Percentiles rank a stretch among this genome's conserved stretches.
These are phyloP conservation scores for Tauraco erythrolophus DNA, from an alignment of 2,113 vertebrate genomes.

Conservation along the genomic window DNA sequence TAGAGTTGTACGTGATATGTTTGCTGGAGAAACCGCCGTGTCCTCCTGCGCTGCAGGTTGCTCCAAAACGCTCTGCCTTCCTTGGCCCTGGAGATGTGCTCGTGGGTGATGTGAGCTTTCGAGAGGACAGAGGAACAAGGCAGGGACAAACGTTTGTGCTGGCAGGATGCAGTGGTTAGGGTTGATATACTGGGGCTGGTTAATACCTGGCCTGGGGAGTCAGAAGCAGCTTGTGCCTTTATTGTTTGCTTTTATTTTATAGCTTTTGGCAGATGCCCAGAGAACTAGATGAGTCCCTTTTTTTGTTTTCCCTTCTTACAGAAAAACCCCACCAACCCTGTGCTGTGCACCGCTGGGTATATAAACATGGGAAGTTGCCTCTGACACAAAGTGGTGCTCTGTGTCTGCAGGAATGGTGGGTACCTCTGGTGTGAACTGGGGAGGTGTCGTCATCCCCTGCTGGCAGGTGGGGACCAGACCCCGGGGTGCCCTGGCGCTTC, in stretches of 20 bases:
- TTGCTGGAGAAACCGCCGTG: not conserved
- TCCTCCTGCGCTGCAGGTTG: fast-evolving
- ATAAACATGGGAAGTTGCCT: not conserved
- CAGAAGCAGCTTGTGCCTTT: not conserved
- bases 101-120: not conserved
- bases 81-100: not conserved
- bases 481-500: not conserved
- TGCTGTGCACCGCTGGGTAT: not conserved
- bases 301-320: not conserved
- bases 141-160: not conserved
- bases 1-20: fast-evolving
- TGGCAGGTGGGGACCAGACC: fast-evolving
- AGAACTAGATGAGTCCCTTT: not conserved
- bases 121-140: not conserved
- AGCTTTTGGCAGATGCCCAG: not conserved
- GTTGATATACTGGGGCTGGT: not conserved
- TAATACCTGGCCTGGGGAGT: not conserved
- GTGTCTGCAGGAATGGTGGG: not conserved
- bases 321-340: not conserved
- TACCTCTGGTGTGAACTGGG: not conserved
- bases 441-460: too few relatives aligned
- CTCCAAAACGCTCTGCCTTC: not conserved
- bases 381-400: not conserved
- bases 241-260: not conserved
- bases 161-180: not conserved